Evolutionary conservation across 2,888 invertebrate species (phyloP).

Genomic region (Stenotaenia linearis): DNA sequence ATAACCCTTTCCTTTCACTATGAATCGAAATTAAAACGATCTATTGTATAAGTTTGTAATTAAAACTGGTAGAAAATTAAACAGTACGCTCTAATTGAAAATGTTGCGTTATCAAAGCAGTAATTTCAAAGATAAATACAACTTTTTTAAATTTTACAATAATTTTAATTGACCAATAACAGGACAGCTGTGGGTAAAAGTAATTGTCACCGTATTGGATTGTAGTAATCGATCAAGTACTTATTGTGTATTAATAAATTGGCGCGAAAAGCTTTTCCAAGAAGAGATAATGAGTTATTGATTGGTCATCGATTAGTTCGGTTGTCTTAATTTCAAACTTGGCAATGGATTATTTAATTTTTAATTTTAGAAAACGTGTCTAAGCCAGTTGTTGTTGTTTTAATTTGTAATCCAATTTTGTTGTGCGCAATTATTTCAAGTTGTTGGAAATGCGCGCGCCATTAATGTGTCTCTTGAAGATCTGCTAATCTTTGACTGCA

Average conservation of each 20-base stretch:
- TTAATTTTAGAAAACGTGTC: not conserved
- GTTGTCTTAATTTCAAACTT: too few species aligned
- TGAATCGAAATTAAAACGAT: not conserved
- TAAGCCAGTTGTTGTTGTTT: conserved; percentile 15
- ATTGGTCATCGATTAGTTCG: not conserved
- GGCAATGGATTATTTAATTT: too few species aligned
- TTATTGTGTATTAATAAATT: not conserved
- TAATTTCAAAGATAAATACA: too few species aligned
- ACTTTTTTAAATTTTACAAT: too few species aligned
- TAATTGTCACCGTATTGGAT: not conserved
- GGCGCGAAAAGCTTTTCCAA: not conserved
- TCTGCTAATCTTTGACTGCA: conserved; percentile 26
- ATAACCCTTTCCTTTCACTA: not conserved
- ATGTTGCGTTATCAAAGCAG: too few species aligned
- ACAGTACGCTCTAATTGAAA: too few species aligned
- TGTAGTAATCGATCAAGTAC: not conserved
- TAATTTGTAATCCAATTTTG: conserved; percentile 23
- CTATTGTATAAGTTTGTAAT: not conserved
- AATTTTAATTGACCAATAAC: not conserved
- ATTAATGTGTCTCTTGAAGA: conserved; percentile 26
- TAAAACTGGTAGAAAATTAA: not conserved
- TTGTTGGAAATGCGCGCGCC: conserved; percentile 19
- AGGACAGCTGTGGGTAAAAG: not conserved
- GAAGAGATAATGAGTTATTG: conserved; percentile 21
- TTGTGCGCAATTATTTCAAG: conserved; percentile 23